Evolutionary conservation across 1,140 invertebrate genomes (phyloP).

Genomic region (Lucilia cuprina): DNA sequence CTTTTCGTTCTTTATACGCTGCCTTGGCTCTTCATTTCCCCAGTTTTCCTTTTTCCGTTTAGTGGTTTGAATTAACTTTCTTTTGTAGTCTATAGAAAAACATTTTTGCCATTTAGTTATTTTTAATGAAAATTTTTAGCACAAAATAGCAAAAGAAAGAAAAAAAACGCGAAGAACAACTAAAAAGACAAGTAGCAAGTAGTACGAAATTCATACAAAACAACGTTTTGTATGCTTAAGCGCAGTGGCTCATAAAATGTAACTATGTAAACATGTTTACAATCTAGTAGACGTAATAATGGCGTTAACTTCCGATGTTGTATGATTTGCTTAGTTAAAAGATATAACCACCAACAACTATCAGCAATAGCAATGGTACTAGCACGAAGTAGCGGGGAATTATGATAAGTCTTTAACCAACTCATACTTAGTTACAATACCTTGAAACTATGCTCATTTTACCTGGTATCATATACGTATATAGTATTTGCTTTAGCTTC

Average conservation of each 20-base stretch:
- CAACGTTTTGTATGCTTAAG: neutral
- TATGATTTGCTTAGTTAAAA: neutral
- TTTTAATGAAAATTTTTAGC: neutral
- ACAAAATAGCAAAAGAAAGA: neutral
- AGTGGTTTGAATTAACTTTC: conserved; percentile 14
- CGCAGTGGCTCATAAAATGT: conserved; percentile 8
- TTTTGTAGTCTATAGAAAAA: neutral
- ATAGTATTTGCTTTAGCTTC: neutral
- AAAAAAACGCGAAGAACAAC: neutral
- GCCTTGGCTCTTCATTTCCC: neutral
- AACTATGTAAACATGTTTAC: conserved; percentile 15
- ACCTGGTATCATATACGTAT: neutral
- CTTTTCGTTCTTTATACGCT: no score
- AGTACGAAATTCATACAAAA: neutral
- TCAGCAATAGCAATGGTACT: neutral
- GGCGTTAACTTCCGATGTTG: neutral
- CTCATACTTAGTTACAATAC: neutral
- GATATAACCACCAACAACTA: neutral
- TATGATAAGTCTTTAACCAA: neutral
- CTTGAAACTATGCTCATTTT: neutral
- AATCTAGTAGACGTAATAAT: conserved; percentile 3
- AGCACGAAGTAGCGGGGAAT: neutral
- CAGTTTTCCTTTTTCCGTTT: conserved; percentile 4
- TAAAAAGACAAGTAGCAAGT: neutral
- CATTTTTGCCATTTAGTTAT: neutral